Evolutionary conservation across 2,888 invertebrate species (phyloP).

Genomic region (Drosophila neotestacea): DNA sequence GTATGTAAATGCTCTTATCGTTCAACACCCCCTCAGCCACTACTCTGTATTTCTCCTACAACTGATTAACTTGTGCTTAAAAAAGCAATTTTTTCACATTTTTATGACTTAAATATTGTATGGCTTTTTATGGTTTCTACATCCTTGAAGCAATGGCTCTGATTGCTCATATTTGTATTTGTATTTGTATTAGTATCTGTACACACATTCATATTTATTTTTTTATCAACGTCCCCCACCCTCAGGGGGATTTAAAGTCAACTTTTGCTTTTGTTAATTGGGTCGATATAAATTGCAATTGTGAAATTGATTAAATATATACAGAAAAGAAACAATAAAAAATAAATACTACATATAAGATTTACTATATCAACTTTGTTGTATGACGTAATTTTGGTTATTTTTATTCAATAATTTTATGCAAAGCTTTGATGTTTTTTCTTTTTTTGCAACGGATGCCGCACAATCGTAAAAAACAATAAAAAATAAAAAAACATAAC

Average conservation of each 20-base stretch:
- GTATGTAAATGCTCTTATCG: conserved; percentile 19
- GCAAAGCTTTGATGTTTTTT: conserved; percentile 50
- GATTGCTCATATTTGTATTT: conserved; percentile 28
- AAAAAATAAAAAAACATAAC: conserved; percentile 53
- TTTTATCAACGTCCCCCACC: conserved; percentile 37
- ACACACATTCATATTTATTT: background rate
- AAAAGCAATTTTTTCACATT: conserved; percentile 65
- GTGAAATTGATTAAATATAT: conserved; percentile 44
- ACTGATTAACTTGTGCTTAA: conserved; percentile 70
- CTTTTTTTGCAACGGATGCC: conserved; percentile 53
- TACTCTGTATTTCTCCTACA: conserved; percentile 1
- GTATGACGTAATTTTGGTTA: conserved; percentile 55
- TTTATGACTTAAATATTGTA: conserved; percentile 72
- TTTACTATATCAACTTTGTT: conserved; percentile 26
- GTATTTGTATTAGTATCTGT: conserved; percentile 8
- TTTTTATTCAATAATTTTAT: conserved; percentile 56
- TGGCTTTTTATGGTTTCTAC: conserved; percentile 64
- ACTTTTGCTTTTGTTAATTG: conserved; percentile 47
- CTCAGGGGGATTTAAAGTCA: conserved; percentile 41
- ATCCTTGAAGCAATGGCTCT: conserved; percentile 61
- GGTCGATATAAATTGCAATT: conserved; percentile 44
- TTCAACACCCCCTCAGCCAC: background rate
- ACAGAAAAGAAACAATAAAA: background rate
- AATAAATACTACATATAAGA: conserved; percentile 21
- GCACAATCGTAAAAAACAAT: conserved; percentile 67